Conservation (phyloP, 2,797 vertebrate species). For the Xiphophorus birchmanni region DNA sequence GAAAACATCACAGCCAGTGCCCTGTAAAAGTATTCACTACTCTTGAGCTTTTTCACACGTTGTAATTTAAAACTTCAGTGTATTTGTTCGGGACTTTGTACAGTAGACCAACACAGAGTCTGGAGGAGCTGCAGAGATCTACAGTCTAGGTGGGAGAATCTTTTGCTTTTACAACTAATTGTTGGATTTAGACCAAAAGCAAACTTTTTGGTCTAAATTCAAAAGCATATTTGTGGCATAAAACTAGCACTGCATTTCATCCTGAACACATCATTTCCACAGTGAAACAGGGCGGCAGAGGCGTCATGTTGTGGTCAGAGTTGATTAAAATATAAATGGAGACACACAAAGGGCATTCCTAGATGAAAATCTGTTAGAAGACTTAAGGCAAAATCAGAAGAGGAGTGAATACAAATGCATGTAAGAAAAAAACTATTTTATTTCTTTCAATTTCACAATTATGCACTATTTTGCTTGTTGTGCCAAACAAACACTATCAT, state of each 20-base stretch:
- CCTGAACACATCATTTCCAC: neutral
- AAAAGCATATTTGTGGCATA: neutral
- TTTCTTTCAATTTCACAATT: neutral
- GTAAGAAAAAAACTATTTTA: neutral
- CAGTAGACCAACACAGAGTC: neutral
- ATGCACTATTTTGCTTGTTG: neutral
- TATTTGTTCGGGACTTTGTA: neutral
- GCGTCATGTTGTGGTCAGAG: neutral
- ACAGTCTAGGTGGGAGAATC: neutral
- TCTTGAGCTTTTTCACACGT: neutral
- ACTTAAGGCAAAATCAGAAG: neutral
- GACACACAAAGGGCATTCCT: neutral
- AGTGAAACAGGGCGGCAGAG: neutral
- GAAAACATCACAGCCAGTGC: neutral
- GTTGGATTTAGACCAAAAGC: neutral
- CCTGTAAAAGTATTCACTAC: neutral
- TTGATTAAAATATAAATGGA: neutral
- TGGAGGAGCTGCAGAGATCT: neutral
- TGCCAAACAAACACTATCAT: neutral
- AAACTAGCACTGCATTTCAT: neutral
- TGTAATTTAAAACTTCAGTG: neutral
- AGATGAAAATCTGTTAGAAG: neutral
- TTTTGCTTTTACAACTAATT: neutral
- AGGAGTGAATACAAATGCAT: neutral
- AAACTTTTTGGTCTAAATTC: neutral